Evolutionary conservation across 2,113 vertebrate genomes (phyloP).

Genomic region (Baryphthengus martii): DNA sequence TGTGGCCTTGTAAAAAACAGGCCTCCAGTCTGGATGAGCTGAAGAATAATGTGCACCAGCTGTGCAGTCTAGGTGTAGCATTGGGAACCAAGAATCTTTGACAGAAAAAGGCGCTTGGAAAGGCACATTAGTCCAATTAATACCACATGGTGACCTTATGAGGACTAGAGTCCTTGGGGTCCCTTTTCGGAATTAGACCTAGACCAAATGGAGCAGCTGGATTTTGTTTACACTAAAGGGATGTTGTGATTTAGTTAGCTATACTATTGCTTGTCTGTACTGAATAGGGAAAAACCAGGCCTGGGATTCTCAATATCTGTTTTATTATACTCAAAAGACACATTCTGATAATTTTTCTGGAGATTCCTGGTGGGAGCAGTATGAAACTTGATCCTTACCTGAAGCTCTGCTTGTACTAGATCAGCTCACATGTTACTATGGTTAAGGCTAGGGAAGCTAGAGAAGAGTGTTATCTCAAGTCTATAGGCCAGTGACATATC

Average conservation of each 20-base stretch:
- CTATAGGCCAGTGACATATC: neutral
- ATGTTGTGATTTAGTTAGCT: conserved; percentile 38
- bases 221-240: conserved; percentile 35
- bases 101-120: conserved; percentile 31
- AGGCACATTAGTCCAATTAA: conserved; percentile 45
- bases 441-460: neutral
- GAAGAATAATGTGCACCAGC: conserved; percentile 47
- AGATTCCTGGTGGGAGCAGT: conserved; percentile 20
- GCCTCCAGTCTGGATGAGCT: conserved; percentile 4
- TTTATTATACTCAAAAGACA: conserved; percentile 47
- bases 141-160: conserved; percentile 60
- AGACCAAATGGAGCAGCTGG: conserved; percentile 53
- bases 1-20: conserved; percentile 35
- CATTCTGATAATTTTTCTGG: conserved; percentile 52
- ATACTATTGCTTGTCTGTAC: neutral
- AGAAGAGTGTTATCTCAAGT: neutral
- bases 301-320: conserved; percentile 38
- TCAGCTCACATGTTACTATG: neutral
- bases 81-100: conserved; percentile 19
- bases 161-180: conserved; percentile 46
- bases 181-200: conserved; percentile 42
- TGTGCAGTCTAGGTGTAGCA: conserved; percentile 35
- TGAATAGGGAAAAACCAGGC: conserved; percentile 19
- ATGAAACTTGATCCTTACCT: conserved; percentile 8
- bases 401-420: neutral